Evolutionary conservation across 2,888 invertebrate species (phyloP), one percentile per base, ranked within the genome.

Genomic region (Plagodis dolabraria): DNA sequence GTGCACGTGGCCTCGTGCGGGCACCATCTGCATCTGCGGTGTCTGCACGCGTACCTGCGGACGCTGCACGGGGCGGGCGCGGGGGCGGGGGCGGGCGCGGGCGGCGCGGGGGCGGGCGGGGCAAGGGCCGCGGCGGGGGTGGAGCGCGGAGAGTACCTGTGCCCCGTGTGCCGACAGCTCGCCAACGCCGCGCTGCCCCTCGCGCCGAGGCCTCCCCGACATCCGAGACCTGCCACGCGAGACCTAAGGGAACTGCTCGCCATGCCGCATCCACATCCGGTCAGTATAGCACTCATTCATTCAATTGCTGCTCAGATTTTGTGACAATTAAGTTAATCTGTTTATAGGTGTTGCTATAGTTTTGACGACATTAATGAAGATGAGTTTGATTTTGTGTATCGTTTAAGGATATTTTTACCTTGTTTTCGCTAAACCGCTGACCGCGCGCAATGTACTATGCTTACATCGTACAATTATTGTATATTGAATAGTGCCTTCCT

Each of bases 1-100:
- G 97, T 99, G 53, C 96, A 97, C 86, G 97, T 98, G 53, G 97
- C 97, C 87, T 97, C 99, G 1, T 99, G 99, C 92, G 99, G 99
- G 0, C 99, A 99, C 91, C 98, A 98, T 88, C 94, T 99, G 60
- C 99, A 99, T 92, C 94, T 99, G 75, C 97, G 97, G 82, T 99
- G 99, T 86, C 95, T 98, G 77, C 96, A 96, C 81, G 96, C 98
- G 0, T 99, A 99, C 92, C 93, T 98, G 74, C 95, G 96, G 75
- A 97, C 98, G 38, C 93, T 99, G 64, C 94, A 96, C 72, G 95
- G 63, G 83, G 95, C 94, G 84, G 46, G 22, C 83, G 95, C 94
- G 84, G 46, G 22, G 22, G 22, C 61, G 97, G 93, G 95, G 92
- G 63, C 36, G 95, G 95, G 68, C 96, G 96, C 83, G 95, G 94